Conservation (phyloP, 2,113 vertebrate species). For the Entelurus aequoreus region DNA sequence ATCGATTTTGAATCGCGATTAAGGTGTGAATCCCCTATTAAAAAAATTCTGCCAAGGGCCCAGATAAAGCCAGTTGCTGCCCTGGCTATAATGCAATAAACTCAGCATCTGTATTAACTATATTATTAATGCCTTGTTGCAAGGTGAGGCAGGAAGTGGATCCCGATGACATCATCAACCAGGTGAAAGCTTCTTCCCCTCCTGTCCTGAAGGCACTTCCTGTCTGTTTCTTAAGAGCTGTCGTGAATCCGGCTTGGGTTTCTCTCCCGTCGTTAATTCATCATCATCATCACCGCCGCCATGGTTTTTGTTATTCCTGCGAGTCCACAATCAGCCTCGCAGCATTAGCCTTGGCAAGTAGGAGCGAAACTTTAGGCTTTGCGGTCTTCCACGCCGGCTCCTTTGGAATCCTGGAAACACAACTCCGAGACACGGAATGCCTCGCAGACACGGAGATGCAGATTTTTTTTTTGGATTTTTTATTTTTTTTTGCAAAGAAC, state of each 20-base stretch:
- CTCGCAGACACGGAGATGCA: constrained; percentile 14
- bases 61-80: too few relatives aligned
- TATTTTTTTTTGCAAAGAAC: constrained; percentile 8
- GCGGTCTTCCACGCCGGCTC: constrained; percentile 22
- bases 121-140: constrained; percentile 11
- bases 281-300: constrained; percentile 41
- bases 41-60: too few relatives aligned
- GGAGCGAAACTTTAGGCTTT: constrained; percentile 34
- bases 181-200: constrained; percentile 57
- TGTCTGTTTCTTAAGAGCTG: constrained; percentile 26
- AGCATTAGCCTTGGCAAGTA: constrained; percentile 45
- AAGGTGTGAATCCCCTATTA: too few relatives aligned
- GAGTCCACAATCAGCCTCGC: constrained; percentile 33
- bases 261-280: constrained; percentile 45
- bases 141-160: constrained; percentile 40
- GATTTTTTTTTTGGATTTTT: not conserved
- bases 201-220: constrained; percentile 21
- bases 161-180: constrained; percentile 51
- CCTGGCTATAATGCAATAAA: too few relatives aligned
- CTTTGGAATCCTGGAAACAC: constrained; percentile 37
- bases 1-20: too few relatives aligned
- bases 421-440: constrained; percentile 25
- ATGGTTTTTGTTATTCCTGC: constrained; percentile 33
- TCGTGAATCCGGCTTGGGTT: constrained; percentile 14
- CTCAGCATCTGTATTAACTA: constrained; percentile 2